These are phyloP conservation scores for Pachyramphus minor DNA, from an alignment of 2,113 vertebrate genomes.

Conservation along the genomic window DNA sequence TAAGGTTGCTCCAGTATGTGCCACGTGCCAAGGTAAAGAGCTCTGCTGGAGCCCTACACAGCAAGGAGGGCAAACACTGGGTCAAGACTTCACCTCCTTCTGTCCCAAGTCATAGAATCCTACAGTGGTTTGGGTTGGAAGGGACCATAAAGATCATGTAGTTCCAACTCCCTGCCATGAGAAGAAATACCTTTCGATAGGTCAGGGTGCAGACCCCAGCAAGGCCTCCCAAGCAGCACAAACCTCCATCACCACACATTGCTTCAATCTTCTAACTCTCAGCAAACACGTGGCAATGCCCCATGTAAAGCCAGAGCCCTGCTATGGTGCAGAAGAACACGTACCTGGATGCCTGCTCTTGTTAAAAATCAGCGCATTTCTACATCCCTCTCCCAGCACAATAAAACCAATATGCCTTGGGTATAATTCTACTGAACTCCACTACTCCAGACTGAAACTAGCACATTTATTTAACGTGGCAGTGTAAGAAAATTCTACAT, in stretches of 20 bases:
- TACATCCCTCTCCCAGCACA: not conserved
- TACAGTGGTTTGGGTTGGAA: not conserved
- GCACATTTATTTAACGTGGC: not conserved
- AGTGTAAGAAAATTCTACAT: not conserved
- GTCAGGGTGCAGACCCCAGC: not conserved
- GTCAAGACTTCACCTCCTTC: not conserved
- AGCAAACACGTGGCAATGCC: not conserved
- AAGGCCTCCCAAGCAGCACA: accelerated
- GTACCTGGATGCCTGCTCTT: not conserved
- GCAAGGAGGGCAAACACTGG: not conserved
- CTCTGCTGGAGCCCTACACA: not conserved
- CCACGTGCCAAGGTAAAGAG: not conserved
- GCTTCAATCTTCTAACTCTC: not conserved
- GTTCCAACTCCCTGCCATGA: not conserved
- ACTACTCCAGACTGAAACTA: not conserved
- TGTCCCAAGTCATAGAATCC: not conserved
- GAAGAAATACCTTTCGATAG: not conserved
- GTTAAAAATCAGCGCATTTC: not conserved
- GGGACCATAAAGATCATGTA: not conserved
- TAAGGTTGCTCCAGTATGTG: not conserved
- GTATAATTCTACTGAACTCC: not conserved
- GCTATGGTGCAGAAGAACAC: not conserved
- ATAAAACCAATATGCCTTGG: not conserved
- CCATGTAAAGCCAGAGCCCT: not conserved
- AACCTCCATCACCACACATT: not conserved